phyloP scores from a whole-genome alignment of 2,113 vertebrate species.

The Camelus bactrianus region DNA sequence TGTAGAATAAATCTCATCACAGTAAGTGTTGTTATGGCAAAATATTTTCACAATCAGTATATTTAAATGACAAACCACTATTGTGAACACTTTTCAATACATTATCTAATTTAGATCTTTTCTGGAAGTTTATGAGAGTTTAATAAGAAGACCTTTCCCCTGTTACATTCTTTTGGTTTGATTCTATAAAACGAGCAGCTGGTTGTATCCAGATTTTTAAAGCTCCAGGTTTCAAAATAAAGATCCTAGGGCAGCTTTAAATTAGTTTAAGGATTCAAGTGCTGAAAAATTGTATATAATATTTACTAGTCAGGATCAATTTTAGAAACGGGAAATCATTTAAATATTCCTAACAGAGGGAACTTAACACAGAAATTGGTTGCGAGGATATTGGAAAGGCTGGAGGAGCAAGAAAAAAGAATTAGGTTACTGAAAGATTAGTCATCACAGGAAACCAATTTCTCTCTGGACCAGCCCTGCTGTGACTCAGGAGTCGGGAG shows the following conservation, averaged over 20 bases:
- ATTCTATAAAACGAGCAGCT: slow-evolving; percentile 41
- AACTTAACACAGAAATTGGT: not conserved
- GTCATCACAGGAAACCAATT: not conserved
- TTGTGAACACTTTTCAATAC: not conserved
- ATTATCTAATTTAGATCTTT: slow-evolving; percentile 44
- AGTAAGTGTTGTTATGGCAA: not conserved
- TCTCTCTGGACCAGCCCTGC: not conserved
- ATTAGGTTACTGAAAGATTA: not conserved
- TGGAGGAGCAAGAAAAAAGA: not conserved
- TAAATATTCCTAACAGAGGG: not conserved
- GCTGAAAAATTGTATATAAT: not conserved
- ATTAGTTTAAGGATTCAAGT: slow-evolving; percentile 22
- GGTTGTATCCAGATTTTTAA: slow-evolving; percentile 8
- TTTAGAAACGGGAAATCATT: slow-evolving; percentile 36
- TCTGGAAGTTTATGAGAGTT: not conserved
- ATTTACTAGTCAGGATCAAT: not conserved
- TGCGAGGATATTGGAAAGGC: not conserved
- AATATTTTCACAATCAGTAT: slow-evolving; percentile 36
- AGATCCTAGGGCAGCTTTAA: not conserved
- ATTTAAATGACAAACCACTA: not conserved
- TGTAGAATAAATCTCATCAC: slow-evolving; percentile 51
- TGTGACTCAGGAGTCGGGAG: not conserved
- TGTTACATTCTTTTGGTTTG: not conserved
- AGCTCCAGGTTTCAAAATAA: slow-evolving; percentile 52
- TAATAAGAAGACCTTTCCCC: not conserved